Percentiles rank a stretch among this genome's conserved stretches.
phyloP scores from a whole-genome alignment of 2,888 invertebrate species.

The Nezara viridula region DNA sequence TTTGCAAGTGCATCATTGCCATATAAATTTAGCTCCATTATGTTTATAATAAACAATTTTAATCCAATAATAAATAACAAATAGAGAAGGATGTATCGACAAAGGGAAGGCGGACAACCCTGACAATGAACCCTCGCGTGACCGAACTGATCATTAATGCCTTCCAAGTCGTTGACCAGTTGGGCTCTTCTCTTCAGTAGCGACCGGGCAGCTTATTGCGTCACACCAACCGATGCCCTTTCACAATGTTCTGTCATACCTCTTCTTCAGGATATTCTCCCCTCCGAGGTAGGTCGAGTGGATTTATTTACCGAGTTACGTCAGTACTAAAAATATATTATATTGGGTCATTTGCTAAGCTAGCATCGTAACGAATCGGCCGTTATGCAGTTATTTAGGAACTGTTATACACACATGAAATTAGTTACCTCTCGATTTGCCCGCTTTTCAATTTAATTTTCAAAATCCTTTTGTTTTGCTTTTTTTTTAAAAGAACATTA shows the following conservation, averaged over 20 bases:
- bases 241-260: not conserved
- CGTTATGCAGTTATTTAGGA: not conserved
- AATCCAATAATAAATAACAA: not conserved
- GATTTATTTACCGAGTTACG: not conserved
- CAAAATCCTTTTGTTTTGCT: too few species aligned
- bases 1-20: too few species aligned
- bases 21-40: too few species aligned
- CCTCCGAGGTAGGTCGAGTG: not conserved
- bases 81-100: not conserved
- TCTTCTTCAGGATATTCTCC: not conserved
- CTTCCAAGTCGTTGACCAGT: conserved; percentile 29
- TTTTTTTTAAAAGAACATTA: too few species aligned
- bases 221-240: not conserved
- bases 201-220: not conserved
- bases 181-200: not conserved
- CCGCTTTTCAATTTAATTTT: too few species aligned
- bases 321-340: not conserved
- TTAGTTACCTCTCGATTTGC: too few species aligned
- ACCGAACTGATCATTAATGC: not conserved
- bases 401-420: too few species aligned
- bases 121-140: conserved; percentile 27
- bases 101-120: not conserved
- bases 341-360: not conserved
- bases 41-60: not conserved
- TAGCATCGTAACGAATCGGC: not conserved